Base-by-base conservation (phyloP, 2,113 vertebrate genomes). In the Mirza zaza region DNA sequence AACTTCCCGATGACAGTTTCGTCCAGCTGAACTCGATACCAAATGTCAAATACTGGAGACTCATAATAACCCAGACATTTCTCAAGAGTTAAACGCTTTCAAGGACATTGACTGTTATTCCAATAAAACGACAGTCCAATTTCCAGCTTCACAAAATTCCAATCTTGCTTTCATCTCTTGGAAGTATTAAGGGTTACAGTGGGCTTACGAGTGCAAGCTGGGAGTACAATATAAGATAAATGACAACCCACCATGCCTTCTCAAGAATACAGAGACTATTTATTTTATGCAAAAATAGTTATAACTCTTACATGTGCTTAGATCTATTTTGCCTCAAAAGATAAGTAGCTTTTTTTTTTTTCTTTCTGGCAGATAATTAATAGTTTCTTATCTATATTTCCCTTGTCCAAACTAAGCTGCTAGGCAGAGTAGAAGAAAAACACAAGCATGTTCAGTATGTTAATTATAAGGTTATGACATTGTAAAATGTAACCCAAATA, bases 361-460 rank as follows among this genome's bases (percentile, higher is more conserved):
- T n/a, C 36, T 96, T 98, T 96, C 39, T 96, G 39, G 61, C 91
- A 97, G 90, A 87, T 97, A 97, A 98, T 98, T 98, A 98, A 95
- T 97, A 97, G 87, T 97, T 95, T 97, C 65, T 98, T 98, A 96
- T 97, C 95, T 98, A 73, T 95, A 90, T 97, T 91, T 98, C 84
- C 90, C 90, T 61, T 92, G 92, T 94, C 70, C 77, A 98, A 97
- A 87, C 59, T 90, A n/a, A 81, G 95, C 65, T 96, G 57, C 12
- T 70, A 82, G 65, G 81, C 91, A 97, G n/a, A 59, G 36, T 59
- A 39, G 27, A 39, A 97, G 86, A 92, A 90, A 95, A 96, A 63
- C 57, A 87, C 1, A 29, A 63, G 39, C 39, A 70, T 91, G 17
- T 87, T 97, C n/a, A 84, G 94, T 97, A 82, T 94, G 91, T 87